Base-by-base conservation (phyloP, 2,113 vertebrate genomes). In the Emydura subglobosa region DNA sequence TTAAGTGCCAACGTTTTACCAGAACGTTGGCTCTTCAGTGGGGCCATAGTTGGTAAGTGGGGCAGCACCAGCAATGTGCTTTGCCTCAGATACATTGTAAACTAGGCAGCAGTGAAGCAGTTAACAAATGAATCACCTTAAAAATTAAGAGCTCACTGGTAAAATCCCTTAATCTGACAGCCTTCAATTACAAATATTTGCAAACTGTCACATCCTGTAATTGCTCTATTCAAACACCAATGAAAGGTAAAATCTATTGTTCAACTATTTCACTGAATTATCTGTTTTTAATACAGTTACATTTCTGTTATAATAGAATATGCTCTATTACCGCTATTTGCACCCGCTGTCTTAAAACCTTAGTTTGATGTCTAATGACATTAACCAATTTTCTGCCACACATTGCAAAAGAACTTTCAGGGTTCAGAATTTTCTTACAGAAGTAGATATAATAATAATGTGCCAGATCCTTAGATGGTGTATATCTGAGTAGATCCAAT, bases 111-210 rank as follows among this genome's bases (percentile, higher is more conserved):
- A 5, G 1, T 2, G 3, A 95, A 91, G 21, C 61, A 74, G 50
- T 78, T 93, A 91, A 95, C 31, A 92, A 93, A 84, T 0, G 6
- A 94, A 84, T 57, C n/a, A 82, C 24, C 22, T 86, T 42, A n/a
- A 14, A 85, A 90, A 72, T 68, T 74, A 91, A 88, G 90, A 93
- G 16, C 55, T 12, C 61, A 27, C 79, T 91, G 47, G 76, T 53
- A 81, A 89, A 81, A 91, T 72, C 91, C 91, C 59, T 86, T 93
- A 50, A 87, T 94, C 21, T 92, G 90, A 96, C 55, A 97, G 57
- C 87, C 79, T 94, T 90, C 65, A 95, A 87, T 96, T 96, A 92
- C 91, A 95, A 94, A 92, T 92, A 86, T 74, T 96, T 95, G 47
- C 50, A 6, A 94, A 39, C 22, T 89, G 61, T 24, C 49, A 85